These are phyloP conservation scores for Trilocha varians DNA, from an alignment of 2,888 invertebrate species.

Conservation along the genomic window DNA sequence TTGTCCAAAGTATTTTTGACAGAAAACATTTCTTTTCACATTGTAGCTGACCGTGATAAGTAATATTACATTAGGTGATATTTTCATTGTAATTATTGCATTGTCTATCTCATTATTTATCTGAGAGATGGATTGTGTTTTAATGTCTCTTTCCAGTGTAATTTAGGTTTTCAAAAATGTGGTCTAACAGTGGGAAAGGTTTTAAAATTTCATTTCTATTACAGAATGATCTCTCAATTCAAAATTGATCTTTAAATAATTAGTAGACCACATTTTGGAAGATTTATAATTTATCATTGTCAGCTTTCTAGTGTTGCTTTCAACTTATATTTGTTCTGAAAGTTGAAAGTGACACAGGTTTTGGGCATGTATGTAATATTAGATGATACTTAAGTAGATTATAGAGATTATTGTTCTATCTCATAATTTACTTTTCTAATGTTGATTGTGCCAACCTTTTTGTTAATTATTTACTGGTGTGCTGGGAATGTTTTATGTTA, in stretches of 20 bases:
- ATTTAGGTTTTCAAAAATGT: too few species aligned
- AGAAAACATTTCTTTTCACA: not conserved
- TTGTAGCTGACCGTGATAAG: not conserved
- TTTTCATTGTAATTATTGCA: too few species aligned
- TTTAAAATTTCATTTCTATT: too few species aligned
- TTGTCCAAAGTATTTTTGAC: not conserved
- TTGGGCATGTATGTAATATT: slow-evolving; percentile 11
- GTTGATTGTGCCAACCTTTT: slow-evolving; percentile 11
- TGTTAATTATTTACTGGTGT: slow-evolving; percentile 10
- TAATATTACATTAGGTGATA: too few species aligned
- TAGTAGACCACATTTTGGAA: too few species aligned
- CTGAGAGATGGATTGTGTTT: too few species aligned
- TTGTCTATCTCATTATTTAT: too few species aligned
- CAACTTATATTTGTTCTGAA: slow-evolving; percentile 60
- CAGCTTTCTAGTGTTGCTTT: slow-evolving; percentile 25
- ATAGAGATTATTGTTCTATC: slow-evolving; percentile 36
- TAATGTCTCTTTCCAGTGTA: too few species aligned
- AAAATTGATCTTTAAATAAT: too few species aligned
- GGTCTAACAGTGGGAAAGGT: too few species aligned
- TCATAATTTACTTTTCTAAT: slow-evolving; percentile 19
- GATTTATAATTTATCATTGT: too few species aligned
- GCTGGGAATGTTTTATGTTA: slow-evolving; percentile 22
- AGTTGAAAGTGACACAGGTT: slow-evolving; percentile 29
- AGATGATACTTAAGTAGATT: slow-evolving; percentile 14
- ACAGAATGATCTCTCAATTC: too few species aligned